Evolutionary conservation across 2,888 invertebrate genomes (phyloP), one percentile per base, ranked within the genome.

Genomic region (Tridacna crocea): DNA sequence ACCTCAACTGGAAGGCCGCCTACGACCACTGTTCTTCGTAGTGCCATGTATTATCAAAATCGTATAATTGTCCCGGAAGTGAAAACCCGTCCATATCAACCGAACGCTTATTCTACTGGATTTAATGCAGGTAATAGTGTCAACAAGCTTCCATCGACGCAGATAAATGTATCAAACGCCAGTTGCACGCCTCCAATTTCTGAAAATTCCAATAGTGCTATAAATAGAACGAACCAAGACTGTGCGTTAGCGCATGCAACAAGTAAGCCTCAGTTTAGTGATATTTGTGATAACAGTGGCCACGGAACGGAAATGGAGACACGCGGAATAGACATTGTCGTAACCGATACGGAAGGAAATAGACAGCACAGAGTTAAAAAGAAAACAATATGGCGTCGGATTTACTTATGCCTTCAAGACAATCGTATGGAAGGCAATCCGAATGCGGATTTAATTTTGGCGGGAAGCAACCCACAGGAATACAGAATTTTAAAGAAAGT

Each of bases 401-500:
- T 90, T 22, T 84, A 79, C 51, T 83, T 80, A 66, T 81, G 88
- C 17, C 78, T 93, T 27, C 87, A 91, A 79, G 92, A 93, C 77
- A 91, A 93, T 76, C 89, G 92, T 15, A 90, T 92, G 88, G 87
- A 87, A 51, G 90, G 90, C 19, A 77, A 84, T 55, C 82, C 87
- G 2, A 89, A 93, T 81, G 87, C 85, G 15, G 87, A 89, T 48
- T 78, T 84, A 51, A 87, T 89, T 70, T 82, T 92, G 74, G 82
- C 79, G 3, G 85, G 84, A 47, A 88, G 88, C 26, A 90, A 90
- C 51, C 90, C 90, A 0, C 88, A 88, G 79, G 89, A 91, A 27
- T 89, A 91, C 81, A 77, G 83, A 19, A 81, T 91, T 24, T 83
- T 93, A 65, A 93, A 93, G 83, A 88, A 90, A 79, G 89, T 92